Evolutionary conservation across 2,888 invertebrate genomes (phyloP).

Genomic region (Sympetrum striolatum): DNA sequence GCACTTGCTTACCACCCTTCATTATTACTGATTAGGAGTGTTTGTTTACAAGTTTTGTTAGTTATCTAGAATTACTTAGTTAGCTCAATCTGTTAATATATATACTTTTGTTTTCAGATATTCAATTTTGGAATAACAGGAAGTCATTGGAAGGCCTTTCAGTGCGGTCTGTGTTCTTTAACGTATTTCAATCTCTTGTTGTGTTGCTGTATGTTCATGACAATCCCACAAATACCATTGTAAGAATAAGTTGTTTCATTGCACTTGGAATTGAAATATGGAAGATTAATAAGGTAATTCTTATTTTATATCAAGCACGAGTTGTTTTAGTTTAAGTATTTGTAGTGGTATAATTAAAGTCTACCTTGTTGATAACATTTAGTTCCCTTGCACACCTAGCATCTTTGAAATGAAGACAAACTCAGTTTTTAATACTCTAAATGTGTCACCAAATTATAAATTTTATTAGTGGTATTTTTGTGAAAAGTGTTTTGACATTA

Average conservation of each 20-base stretch:
- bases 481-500: too few relatives aligned
- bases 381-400: too few relatives aligned
- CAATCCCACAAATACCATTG: conserved; percentile 97
- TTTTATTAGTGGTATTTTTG: too few relatives aligned
- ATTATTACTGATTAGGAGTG: too few relatives aligned
- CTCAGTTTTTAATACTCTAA: too few relatives aligned
- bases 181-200: conserved; percentile 95
- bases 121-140: conserved; percentile 99
- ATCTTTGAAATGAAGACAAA: too few relatives aligned
- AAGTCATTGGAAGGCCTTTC: conserved; percentile 97
- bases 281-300: conserved; percentile 91
- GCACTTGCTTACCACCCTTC: too few relatives aligned
- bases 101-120: conserved; percentile 71
- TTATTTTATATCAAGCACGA: neutral
- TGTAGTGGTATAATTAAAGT: neutral
- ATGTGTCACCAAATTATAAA: too few relatives aligned
- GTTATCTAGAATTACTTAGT: too few relatives aligned
- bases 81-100: neutral
- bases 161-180: conserved; percentile 97
- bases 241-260: conserved; percentile 91
- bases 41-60: too few relatives aligned
- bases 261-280: conserved; percentile 96
- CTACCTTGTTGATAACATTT: too few relatives aligned
- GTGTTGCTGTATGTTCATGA: conserved; percentile 96
- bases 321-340: neutral